Evolutionary conservation across 2,888 invertebrate species (phyloP).

Genomic region (Seira sanloemensis): DNA sequence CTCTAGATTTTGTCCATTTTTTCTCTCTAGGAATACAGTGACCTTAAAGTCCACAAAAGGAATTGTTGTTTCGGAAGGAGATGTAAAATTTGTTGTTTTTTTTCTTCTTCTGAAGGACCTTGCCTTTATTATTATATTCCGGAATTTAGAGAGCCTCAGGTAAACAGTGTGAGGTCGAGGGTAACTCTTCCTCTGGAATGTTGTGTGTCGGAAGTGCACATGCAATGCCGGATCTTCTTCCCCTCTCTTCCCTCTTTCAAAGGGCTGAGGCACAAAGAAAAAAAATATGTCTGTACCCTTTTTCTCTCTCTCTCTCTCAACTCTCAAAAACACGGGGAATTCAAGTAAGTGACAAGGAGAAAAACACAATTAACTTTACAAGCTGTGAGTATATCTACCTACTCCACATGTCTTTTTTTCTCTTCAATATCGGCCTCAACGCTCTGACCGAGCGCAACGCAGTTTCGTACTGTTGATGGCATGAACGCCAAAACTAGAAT

Average conservation of each 20-base stretch:
- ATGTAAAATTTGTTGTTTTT: too few species aligned
- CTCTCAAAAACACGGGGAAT: constrained; percentile 21
- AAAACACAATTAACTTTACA: constrained; percentile 16
- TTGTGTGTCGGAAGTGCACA: neutral
- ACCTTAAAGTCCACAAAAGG: neutral
- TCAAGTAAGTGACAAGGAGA: constrained; percentile 31
- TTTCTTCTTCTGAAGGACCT: neutral
- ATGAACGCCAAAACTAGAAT: constrained; percentile 65
- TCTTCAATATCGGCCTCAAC: constrained; percentile 24
- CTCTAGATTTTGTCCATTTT: neutral
- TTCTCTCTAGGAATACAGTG: neutral
- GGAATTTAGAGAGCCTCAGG: neutral
- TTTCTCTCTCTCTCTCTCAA: neutral
- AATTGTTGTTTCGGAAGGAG: neutral
- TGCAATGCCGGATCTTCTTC: neutral
- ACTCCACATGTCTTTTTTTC: constrained; percentile 1
- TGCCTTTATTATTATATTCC: too few species aligned
- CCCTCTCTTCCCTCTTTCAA: neutral
- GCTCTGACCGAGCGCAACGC: constrained; percentile 49
- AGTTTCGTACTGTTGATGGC: constrained; percentile 53
- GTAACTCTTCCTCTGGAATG: neutral
- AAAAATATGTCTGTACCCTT: neutral
- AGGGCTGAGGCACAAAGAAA: neutral
- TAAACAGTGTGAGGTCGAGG: neutral
- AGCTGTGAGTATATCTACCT: neutral